Evolutionary conservation across 2,888 invertebrate genomes (phyloP).

Genomic region (Tridacna crocea): DNA sequence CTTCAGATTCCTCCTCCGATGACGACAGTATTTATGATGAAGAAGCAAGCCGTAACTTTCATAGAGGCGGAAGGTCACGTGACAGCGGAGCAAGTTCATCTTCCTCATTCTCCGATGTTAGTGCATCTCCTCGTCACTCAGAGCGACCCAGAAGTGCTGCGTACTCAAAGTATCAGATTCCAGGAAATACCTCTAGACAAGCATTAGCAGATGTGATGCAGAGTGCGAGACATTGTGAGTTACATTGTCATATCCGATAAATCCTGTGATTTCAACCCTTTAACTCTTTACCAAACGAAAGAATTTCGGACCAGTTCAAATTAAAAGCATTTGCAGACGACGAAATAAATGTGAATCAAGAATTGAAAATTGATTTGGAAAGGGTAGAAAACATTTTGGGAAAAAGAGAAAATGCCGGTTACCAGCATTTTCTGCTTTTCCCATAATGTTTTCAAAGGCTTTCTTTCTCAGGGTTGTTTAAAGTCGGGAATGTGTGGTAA

Average conservation of each 20-base stretch:
- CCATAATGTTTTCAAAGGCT: too few relatives aligned
- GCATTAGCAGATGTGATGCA: slow-evolving; percentile 89
- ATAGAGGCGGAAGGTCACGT: slow-evolving; percentile 73
- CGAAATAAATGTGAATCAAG: too few relatives aligned
- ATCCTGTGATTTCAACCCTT: not conserved
- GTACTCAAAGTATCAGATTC: slow-evolving; percentile 80
- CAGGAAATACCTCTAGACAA: slow-evolving; percentile 87
- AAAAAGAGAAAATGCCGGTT: too few relatives aligned
- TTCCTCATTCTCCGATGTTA: slow-evolving; percentile 76
- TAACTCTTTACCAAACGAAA: too few relatives aligned
- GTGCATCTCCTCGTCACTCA: slow-evolving; percentile 66
- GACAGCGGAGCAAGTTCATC: slow-evolving; percentile 79
- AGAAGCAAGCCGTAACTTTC: slow-evolving; percentile 76
- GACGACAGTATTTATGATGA: slow-evolving; percentile 82
- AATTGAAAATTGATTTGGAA: too few relatives aligned
- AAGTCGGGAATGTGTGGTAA: too few relatives aligned
- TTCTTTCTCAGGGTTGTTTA: too few relatives aligned
- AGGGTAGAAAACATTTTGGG: too few relatives aligned
- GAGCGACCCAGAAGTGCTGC: slow-evolving; percentile 77
- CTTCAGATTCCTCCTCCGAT: slow-evolving; percentile 79
- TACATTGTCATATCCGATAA: not conserved
- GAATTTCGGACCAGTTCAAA: too few relatives aligned
- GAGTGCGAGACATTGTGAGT: slow-evolving; percentile 79
- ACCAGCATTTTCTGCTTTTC: too few relatives aligned
- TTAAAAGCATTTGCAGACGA: too few relatives aligned